A percentile compares a stretch with the other conserved stretches of the same genome.
Conservation (phyloP, 2,113 vertebrate species). For the Apodemus speciosus region DNA sequence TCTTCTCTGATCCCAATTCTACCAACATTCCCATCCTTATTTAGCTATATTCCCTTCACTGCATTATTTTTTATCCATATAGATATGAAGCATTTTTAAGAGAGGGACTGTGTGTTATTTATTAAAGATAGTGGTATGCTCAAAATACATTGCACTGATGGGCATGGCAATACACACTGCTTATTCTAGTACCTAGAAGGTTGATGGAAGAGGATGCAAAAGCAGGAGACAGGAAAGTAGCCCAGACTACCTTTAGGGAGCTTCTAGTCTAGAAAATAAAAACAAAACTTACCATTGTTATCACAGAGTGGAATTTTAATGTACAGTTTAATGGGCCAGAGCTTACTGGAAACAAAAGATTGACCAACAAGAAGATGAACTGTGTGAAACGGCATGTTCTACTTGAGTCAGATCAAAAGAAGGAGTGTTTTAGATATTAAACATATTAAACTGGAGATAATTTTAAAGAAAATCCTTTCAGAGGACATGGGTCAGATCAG, state of each 20-base stretch:
- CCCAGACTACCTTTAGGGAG: background rate
- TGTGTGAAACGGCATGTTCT: background rate
- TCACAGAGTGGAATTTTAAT: background rate
- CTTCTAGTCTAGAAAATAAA: background rate
- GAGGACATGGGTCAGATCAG: background rate
- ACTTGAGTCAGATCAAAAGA: background rate
- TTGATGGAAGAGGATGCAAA: background rate
- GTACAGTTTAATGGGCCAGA: background rate
- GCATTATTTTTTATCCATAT: background rate
- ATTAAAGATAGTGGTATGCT: background rate
- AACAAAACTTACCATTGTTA: background rate
- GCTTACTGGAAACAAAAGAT: background rate
- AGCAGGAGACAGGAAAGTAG: background rate
- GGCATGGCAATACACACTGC: too few species aligned
- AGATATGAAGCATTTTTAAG: conserved; percentile 5
- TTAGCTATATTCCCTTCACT: background rate
- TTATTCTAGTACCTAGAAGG: background rate
- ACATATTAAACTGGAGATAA: background rate
- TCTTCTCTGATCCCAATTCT: background rate
- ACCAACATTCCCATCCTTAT: background rate
- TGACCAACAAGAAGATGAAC: conserved; percentile 9
- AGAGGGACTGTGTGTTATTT: background rate
- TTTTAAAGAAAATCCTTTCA: conserved; percentile 17
- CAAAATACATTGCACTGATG: background rate
- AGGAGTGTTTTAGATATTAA: background rate